Base-by-base conservation (phyloP, 2,888 invertebrate genomes). In the Kryphioiulus occultus region DNA sequence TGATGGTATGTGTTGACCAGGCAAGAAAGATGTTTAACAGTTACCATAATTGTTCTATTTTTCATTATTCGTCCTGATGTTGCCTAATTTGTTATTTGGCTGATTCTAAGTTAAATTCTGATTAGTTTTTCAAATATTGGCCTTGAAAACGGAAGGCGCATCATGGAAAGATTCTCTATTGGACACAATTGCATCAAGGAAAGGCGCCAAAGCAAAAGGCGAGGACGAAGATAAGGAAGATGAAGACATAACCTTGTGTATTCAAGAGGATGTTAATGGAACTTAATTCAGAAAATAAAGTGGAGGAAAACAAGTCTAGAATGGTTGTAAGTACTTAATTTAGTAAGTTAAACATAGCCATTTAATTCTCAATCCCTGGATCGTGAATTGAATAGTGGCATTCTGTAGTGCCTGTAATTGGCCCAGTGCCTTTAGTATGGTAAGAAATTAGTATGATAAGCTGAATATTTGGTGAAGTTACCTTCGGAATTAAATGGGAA, bases 161-260 rank as follows among this genome's bases (percentile, higher is more conserved):
- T 93, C 94, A 0, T 98, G 97, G 95, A 94, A 95, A 91, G 95
- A 96, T 87, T 94, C 96, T 0, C 94, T 97, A 89, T 93, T 96
- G 89, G 93, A 94, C 91, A 95, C 95, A 3, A 92, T 98, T 89
- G 97, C 98, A 1, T 93, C 94, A 90, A 93, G 97, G 85, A 96
- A 96, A 92, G 95, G 95, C 42, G 95, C 95, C 32, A 88, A 47
- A 30, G 88, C 87, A 42, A 90, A 89, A 39, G 44, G 19, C 17
- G 87, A 87, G 22, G 83, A 87, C 5, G 44, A 78, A 26, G 83
- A 30, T 22, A 47, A 47, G 17, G n/a, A 53, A 59, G 84, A 32
- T 15, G 15, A 78, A 85, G 26, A 78, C 30, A 44, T 12, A 1
- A 5, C 53, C 19, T 17, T 19, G n/a, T 19, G 7, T 53, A 53